phyloP scores from a whole-genome alignment of 1,140 invertebrate genomes.

The Alviniconcha marisindica region DNA sequence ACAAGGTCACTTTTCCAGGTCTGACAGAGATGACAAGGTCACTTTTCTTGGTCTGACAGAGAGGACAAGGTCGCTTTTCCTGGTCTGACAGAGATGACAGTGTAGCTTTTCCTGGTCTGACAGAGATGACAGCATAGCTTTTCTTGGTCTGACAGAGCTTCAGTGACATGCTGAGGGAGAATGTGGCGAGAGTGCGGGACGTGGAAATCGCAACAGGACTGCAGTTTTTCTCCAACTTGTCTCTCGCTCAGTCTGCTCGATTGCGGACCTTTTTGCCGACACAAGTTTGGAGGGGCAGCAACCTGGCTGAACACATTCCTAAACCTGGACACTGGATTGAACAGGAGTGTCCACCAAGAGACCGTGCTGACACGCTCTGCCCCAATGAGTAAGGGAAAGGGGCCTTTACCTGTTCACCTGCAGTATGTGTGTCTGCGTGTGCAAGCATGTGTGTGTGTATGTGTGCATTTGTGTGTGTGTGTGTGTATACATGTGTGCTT shows the following conservation, averaged over 20 bases:
- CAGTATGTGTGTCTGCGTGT: too few species aligned
- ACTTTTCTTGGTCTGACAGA: too few species aligned
- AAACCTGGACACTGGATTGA: conserved; percentile 30
- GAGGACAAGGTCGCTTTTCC: too few species aligned
- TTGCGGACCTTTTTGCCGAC: conserved; percentile 56
- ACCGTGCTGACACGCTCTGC: conserved; percentile 10
- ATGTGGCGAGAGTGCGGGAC: conserved; percentile 66
- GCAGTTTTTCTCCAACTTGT: conserved; percentile 52
- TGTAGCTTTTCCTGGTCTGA: too few species aligned
- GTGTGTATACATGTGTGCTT: too few species aligned
- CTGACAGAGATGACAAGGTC: too few species aligned
- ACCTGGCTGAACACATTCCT: conserved; percentile 7
- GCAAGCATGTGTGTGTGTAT: too few species aligned
- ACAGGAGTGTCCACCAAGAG: conserved; percentile 12
- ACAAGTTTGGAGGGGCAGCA: conserved; percentile 46
- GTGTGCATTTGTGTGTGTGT: too few species aligned
- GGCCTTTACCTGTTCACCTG: not conserved
- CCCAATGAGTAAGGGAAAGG: conserved; percentile 10
- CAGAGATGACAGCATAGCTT: too few species aligned
- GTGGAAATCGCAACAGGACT: conserved; percentile 66
- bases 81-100: too few species aligned
- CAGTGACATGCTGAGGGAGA: conserved; percentile 53
- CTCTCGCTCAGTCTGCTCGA: conserved; percentile 41
- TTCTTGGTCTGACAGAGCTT: too few species aligned
- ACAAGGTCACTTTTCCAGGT: too few species aligned